phyloP scores from a whole-genome alignment of 1,140 invertebrate genomes.

The Platorchestia sp. region DNA sequence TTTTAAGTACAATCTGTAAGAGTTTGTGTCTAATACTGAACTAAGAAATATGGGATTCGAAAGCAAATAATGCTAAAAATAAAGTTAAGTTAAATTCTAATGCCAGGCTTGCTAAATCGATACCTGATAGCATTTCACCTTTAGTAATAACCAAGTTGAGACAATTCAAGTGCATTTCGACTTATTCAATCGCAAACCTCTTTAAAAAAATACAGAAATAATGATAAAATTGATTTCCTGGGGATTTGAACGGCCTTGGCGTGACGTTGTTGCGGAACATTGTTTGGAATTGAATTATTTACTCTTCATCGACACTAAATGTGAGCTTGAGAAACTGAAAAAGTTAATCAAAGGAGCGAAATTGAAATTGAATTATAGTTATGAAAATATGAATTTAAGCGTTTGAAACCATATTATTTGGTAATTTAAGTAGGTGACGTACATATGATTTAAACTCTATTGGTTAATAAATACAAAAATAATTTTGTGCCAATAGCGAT shows the following conservation, averaged over 20 bases:
- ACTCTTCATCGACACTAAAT: not conserved
- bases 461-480: conserved; percentile 38
- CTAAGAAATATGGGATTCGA: not conserved
- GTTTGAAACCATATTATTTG: not conserved
- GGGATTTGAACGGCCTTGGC: not conserved
- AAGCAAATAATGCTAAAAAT: not conserved
- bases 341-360: not conserved
- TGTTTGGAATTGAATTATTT: not conserved
- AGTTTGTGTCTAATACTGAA: not conserved
- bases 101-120: not conserved
- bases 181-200: not conserved
- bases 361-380: not conserved
- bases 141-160: not conserved
- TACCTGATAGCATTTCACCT: not conserved
- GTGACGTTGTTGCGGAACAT: not conserved
- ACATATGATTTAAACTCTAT: not conserved
- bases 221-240: not conserved
- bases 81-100: not conserved
- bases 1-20: not conserved
- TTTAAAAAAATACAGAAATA: not conserved
- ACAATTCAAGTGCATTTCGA: not conserved
- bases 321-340: not conserved
- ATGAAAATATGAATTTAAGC: not conserved
- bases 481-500: conserved; percentile 37
- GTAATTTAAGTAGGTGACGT: not conserved